A percentile compares a stretch with the other conserved stretches of the same genome.
Conservation (phyloP, 2,113 vertebrate genomes). For the Pachypanchax playfairii region DNA sequence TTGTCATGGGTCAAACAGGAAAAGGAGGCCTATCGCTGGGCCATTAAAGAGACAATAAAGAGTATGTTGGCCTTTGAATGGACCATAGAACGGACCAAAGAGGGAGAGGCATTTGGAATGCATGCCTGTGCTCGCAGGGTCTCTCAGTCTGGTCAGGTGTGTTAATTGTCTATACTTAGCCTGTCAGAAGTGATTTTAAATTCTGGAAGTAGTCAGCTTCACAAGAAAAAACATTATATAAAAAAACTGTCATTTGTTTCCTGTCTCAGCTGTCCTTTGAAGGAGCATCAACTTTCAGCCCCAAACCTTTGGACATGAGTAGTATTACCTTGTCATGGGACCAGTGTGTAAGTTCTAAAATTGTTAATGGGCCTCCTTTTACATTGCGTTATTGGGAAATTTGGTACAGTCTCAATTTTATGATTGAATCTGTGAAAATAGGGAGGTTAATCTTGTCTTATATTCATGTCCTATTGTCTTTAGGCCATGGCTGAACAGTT, state of each 20-base stretch:
- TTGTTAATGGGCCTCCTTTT: not conserved
- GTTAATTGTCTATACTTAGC: too few species aligned
- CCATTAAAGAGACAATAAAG: conserved; percentile 93
- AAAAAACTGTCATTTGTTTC: not conserved
- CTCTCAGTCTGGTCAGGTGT: conserved; percentile 92
- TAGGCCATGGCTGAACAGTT: conserved; percentile 95
- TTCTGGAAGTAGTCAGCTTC: too few species aligned
- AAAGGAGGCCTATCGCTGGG: conserved; percentile 92
- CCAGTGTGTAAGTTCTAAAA: conserved; percentile 83
- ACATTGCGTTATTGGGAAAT: not conserved
- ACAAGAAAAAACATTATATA: not conserved
- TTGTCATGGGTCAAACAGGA: conserved; percentile 76
- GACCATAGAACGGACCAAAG: conserved; percentile 89
- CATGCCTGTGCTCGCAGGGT: conserved; percentile 83
- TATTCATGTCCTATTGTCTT: not conserved
- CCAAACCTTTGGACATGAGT: conserved; percentile 93
- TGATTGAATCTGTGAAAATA: not conserved
- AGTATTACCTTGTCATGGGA: conserved; percentile 92
- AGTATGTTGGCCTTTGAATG: conserved; percentile 95
- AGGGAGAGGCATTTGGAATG: conserved; percentile 85
- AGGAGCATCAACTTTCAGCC: conserved; percentile 83
- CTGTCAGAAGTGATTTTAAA: not conserved
- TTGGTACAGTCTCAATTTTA: not conserved
- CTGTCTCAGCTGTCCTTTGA: conserved; percentile 65
- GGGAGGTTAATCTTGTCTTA: not conserved